phyloP scores from a whole-genome alignment of 2,797 vertebrate genomes.

The Onychomys arenicola region DNA sequence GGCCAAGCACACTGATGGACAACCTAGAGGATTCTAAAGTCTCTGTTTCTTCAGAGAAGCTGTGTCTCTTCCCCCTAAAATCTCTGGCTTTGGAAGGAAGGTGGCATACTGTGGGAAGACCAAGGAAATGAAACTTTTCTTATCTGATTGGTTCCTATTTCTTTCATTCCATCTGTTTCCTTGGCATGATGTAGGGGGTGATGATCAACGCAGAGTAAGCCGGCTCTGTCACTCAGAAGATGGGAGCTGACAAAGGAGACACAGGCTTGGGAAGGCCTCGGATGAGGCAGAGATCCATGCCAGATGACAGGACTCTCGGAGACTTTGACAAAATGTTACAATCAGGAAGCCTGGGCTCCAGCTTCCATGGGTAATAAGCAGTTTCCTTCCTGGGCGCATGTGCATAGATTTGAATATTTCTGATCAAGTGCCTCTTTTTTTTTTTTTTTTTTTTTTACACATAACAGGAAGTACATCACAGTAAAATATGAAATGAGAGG shows the following conservation, averaged over 20 bases:
- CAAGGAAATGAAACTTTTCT: conserved; percentile 81
- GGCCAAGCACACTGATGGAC: conserved; percentile 59
- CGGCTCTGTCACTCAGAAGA: conserved; percentile 82
- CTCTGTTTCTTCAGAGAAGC: conserved; percentile 50
- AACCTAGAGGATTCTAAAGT: conserved; percentile 46
- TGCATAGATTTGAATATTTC: conserved; percentile 80
- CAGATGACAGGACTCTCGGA: conserved; percentile 76
- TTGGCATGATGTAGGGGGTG: conserved; percentile 79
- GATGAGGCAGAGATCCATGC: conserved; percentile 55
- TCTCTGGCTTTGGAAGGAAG: conserved; percentile 74
- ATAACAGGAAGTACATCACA: conserved; percentile 66
- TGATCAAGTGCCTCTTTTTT: conserved; percentile 58
- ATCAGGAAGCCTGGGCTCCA: conserved; percentile 74
- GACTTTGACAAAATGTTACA: conserved; percentile 79
- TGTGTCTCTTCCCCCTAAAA: conserved; percentile 65
- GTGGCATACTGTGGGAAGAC: conserved; percentile 78
- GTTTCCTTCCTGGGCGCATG: conserved; percentile 68
- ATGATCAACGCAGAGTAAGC: conserved; percentile 77
- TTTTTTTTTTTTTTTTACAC: conserved; percentile 49
- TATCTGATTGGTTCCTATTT: conserved; percentile 84
- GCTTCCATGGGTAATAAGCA: conserved; percentile 77
- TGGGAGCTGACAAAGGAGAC: conserved; percentile 80
- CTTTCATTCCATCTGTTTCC: conserved; percentile 82
- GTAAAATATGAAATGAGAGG: conserved; percentile 48
- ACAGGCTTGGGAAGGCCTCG: conserved; percentile 80